These are phyloP conservation scores for Magallana angulata DNA, from an alignment of 1,140 invertebrate genomes.

Conservation along the genomic window DNA sequence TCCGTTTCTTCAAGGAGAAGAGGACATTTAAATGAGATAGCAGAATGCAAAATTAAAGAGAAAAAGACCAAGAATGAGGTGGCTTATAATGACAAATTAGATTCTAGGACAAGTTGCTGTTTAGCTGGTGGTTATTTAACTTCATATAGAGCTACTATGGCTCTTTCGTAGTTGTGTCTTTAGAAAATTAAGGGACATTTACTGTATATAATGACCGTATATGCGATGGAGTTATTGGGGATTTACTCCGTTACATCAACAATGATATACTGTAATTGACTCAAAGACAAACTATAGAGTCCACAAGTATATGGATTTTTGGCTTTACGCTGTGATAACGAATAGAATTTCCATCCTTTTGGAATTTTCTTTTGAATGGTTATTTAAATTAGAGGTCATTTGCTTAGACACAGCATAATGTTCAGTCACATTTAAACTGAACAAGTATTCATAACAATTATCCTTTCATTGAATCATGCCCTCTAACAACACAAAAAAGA, in stretches of 20 bases:
- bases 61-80: background rate
- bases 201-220: background rate
- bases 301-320: no score
- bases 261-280: background rate
- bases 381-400: no score
- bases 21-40: conserved; percentile 22
- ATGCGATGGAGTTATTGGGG: background rate
- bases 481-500: no score
- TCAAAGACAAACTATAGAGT: no score
- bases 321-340: no score
- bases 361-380: no score
- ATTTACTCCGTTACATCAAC: background rate
- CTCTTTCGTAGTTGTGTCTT: background rate
- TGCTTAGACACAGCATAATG: no score
- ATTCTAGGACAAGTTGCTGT: conserved; percentile 11
- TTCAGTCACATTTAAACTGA: no score
- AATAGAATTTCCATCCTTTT: no score
- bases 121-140: background rate
- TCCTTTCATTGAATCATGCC: no score
- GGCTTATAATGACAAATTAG: conserved; percentile 3
- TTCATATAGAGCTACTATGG: background rate
- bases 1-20: conserved; percentile 6
- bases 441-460: no score
- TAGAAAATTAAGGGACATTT: conserved; percentile 8
- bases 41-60: background rate